These are phyloP conservation scores for Pollenia labialis DNA, from an alignment of 2,888 invertebrate genomes.

Conservation along the genomic window DNA sequence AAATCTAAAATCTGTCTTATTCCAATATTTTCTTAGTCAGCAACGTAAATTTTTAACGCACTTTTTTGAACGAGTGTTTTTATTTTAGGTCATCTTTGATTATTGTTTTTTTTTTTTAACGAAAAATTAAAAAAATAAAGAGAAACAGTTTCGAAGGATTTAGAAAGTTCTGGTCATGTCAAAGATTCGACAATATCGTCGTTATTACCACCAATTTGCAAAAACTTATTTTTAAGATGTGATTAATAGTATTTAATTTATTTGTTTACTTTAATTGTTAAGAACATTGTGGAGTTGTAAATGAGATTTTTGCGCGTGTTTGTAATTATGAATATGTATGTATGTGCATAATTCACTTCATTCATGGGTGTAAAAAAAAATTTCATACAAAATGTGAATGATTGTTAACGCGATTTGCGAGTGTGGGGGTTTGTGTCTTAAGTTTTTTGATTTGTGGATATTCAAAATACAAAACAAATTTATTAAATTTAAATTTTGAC, in stretches of 20 bases:
- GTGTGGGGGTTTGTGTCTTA: conserved; percentile 53
- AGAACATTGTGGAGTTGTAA: conserved; percentile 24
- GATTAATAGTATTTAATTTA: conserved; percentile 1
- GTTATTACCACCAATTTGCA: background rate
- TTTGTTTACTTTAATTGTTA: background rate
- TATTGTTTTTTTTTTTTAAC: background rate
- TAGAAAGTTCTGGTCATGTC: background rate
- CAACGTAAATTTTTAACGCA: no score
- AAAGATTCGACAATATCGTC: background rate
- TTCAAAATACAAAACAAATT: conserved; percentile 35
- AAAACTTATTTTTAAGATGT: conserved; percentile 5
- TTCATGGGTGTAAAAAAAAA: background rate
- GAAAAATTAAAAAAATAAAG: background rate
- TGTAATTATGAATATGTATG: background rate
- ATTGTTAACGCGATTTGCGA: background rate
- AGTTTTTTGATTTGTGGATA: conserved; percentile 51
- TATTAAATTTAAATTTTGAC: conserved; percentile 28
- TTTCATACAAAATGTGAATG: background rate
- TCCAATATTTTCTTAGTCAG: no score
- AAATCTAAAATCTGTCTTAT: no score
- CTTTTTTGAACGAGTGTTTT: background rate
- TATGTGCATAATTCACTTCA: background rate
- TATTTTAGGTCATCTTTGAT: background rate
- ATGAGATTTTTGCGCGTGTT: conserved; percentile 23
- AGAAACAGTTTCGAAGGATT: background rate